Evolutionary conservation across 2,113 vertebrate species (phyloP).

Genomic region (Bolborhynchus lineola): DNA sequence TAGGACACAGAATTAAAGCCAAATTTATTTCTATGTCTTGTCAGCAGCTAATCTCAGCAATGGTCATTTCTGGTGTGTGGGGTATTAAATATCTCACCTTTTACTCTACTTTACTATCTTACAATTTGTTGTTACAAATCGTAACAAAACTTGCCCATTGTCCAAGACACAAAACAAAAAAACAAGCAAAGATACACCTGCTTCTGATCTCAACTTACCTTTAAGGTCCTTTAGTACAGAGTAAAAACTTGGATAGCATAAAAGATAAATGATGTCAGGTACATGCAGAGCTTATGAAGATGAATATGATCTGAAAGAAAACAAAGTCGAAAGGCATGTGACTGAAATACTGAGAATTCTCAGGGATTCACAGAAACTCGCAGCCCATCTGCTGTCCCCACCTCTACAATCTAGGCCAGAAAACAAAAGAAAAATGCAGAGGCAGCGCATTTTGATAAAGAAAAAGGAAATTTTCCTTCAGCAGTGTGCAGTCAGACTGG

Average conservation of each 20-base stretch:
- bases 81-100: neutral
- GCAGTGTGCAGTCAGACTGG: neutral
- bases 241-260: neutral
- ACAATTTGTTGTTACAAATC: neutral
- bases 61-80: neutral
- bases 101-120: neutral
- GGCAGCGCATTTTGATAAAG: neutral
- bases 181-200: rapidly evolving
- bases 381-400: neutral
- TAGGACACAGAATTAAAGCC: neutral
- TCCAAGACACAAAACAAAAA: neutral
- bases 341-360: neutral
- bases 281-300: neutral
- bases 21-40: neutral
- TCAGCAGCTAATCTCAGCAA: neutral
- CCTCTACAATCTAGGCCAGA: neutral
- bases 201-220: neutral
- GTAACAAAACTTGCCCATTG: neutral
- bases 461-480: neutral
- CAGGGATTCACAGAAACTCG: neutral
- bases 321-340: neutral
- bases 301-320: neutral
- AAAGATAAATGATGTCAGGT: neutral
- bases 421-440: neutral
- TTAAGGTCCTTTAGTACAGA: neutral